These are phyloP conservation scores for Horisme vitalbata DNA, from an alignment of 2,888 invertebrate genomes.

Conservation along the genomic window DNA sequence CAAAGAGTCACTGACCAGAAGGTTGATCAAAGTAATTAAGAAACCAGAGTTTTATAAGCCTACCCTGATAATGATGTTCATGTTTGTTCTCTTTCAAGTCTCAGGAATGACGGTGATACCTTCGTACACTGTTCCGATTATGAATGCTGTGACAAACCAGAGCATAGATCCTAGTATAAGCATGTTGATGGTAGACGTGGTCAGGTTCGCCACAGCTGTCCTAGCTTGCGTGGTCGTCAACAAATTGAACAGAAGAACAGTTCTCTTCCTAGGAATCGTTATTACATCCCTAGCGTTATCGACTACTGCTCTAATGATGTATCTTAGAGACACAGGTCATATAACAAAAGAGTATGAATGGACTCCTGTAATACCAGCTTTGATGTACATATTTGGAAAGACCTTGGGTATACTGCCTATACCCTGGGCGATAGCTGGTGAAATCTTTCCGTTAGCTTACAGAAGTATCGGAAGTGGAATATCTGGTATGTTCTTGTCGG, in stretches of 20 bases:
- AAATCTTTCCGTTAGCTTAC: slow-evolving; percentile 85
- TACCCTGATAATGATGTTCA: slow-evolving; percentile 83
- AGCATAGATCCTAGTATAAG: slow-evolving; percentile 84
- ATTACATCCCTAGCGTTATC: slow-evolving; percentile 83
- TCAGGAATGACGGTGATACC: slow-evolving; percentile 87
- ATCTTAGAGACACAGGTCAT: slow-evolving; percentile 59
- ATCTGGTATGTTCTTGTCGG: slow-evolving; percentile 84
- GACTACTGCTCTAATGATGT: slow-evolving; percentile 68
- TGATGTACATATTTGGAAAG: slow-evolving; percentile 82
- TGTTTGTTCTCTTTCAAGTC: slow-evolving; percentile 86
- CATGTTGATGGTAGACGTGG: slow-evolving; percentile 85
- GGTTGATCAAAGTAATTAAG: slow-evolving; percentile 48
- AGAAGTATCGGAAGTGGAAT: slow-evolving; percentile 86
- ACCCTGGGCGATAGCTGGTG: slow-evolving; percentile 89
- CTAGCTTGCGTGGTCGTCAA: slow-evolving; percentile 84
- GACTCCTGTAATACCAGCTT: slow-evolving; percentile 73
- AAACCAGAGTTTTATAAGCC: slow-evolving; percentile 84
- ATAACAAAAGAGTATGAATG: slow-evolving; percentile 62
- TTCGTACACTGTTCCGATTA: slow-evolving; percentile 86
- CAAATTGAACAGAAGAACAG: slow-evolving; percentile 81
- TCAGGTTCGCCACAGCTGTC: slow-evolving; percentile 83
- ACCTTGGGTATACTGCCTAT: slow-evolving; percentile 84
- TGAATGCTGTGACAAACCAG: slow-evolving; percentile 82
- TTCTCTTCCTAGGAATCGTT: slow-evolving; percentile 83
- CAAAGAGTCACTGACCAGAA: slow-evolving; percentile 54